phyloP scores from a whole-genome alignment of 2,113 vertebrate genomes.

The Oostethus manadensis region DNA sequence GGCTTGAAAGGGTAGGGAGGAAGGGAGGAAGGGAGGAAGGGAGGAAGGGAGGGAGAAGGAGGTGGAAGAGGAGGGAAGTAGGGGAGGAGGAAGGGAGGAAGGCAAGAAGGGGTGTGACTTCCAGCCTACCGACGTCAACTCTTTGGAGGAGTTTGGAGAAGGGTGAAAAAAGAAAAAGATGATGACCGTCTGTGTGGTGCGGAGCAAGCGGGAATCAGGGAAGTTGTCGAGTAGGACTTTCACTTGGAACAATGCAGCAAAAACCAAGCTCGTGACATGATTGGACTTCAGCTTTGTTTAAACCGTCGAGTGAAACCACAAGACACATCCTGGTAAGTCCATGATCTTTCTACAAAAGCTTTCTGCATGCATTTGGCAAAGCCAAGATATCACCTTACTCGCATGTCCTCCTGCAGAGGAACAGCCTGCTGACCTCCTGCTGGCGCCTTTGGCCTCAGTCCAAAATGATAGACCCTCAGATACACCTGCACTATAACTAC shows the following conservation, averaged over 20 bases:
- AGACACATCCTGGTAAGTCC: slow-evolving; percentile 2
- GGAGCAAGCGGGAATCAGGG: not conserved
- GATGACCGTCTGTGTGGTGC: slow-evolving; percentile 23
- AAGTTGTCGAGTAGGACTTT: not conserved
- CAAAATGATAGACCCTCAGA: slow-evolving; percentile 68
- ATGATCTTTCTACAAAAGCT: not conserved
- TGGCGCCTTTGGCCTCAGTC: slow-evolving; percentile 34
- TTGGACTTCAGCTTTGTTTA: not conserved
- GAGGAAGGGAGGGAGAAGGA: not conserved
- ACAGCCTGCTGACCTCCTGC: slow-evolving; percentile 14
- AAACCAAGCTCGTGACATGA: not conserved
- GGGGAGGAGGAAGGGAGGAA: slow-evolving; percentile 1
- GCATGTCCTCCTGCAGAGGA: slow-evolving; percentile 2
- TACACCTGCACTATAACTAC: slow-evolving; percentile 84
- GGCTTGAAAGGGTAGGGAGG: not conserved
- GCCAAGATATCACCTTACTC: not conserved
- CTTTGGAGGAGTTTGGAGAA: slow-evolving; percentile 16
- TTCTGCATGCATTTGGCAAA: slow-evolving; percentile 3
- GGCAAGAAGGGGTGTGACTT: slow-evolving; percentile 39
- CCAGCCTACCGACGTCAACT: slow-evolving; percentile 27
- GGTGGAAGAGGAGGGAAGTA: not conserved
- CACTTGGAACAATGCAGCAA: not conserved
- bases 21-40: not conserved
- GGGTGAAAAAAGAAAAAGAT: slow-evolving; percentile 35
- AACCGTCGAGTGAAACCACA: not conserved